Evolutionary conservation across 2,113 vertebrate genomes (phyloP), one percentile per base, ranked within the genome.

Genomic region (Motacilla tschutschensis): DNA sequence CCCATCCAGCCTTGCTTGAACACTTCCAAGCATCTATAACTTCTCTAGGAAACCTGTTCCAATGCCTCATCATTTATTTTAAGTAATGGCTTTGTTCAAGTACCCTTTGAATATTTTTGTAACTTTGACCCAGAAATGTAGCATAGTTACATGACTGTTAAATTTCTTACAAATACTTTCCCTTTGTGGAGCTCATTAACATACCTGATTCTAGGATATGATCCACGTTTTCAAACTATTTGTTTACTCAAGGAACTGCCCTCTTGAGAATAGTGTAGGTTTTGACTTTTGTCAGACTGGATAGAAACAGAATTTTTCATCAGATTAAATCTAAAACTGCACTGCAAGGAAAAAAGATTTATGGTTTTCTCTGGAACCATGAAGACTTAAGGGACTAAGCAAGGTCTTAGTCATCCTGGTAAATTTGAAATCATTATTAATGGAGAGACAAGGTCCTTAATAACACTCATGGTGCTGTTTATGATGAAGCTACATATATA

Each of bases 341-440:
- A 43, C 44, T 80, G 28, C 12, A 77, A 91, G 31, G 13, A 21
- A 36, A 79, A 65, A 91, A 53, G 28, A 83, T 85, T 85, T 83
- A 85, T 91, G 62, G 10, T 33, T 80, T 9, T 75, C 14, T 70
- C 65, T 60, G 46, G 18, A 91, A 53, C 41, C 18, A 24, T 71
- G 48, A 88, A 79, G 41, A 79, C 54, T 72, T 78, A 71, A 81
- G 50, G 33, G 62, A 69, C 62, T 90, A 50, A 86, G 29, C 43
- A 88, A 93, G 74, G 66, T 84, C 50, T 91, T 75, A 59, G 44
- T 67, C 54, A 60, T 44, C 29, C 46, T 40, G 18, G 31, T 84
- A 86, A 88, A 83, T 84, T 8, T 88, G 50, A 90, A 93, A 91
- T 81, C 46, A 69, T 79, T 88, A 79, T 75, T 88, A 91, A 69